Evolutionary conservation across 2,888 invertebrate genomes (phyloP).

Genomic region (Ischnura elegans): DNA sequence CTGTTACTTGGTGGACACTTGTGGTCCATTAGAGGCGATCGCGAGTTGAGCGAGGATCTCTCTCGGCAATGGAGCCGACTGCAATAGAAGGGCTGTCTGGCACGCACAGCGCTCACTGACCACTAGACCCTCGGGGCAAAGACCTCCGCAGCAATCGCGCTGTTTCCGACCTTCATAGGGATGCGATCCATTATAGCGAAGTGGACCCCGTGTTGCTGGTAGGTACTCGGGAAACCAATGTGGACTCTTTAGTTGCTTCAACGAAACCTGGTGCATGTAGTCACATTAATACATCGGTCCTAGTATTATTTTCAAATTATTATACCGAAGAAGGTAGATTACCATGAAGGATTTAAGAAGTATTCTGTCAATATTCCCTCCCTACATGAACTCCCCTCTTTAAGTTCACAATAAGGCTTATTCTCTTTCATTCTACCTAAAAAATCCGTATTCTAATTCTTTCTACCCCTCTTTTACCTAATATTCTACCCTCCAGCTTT

Average conservation of each 20-base stretch:
- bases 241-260: background rate
- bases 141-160: background rate
- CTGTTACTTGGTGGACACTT: background rate
- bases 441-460: too few relatives aligned
- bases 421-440: too few relatives aligned
- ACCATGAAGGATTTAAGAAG: too few relatives aligned
- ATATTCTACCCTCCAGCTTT: too few relatives aligned
- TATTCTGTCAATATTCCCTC: too few relatives aligned
- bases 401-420: too few relatives aligned
- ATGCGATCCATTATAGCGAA: background rate
- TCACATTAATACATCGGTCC: too few relatives aligned
- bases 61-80: background rate
- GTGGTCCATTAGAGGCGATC: constrained; percentile 15
- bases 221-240: background rate
- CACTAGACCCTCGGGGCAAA: background rate
- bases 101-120: background rate
- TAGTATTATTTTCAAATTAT: too few relatives aligned
- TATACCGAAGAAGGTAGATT: too few relatives aligned
- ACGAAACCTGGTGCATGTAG: background rate
- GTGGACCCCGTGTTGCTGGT: background rate
- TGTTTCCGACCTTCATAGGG: background rate
- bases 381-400: too few relatives aligned
- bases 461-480: too few relatives aligned
- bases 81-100: background rate
- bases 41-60: background rate